A percentile compares a stretch with the other conserved stretches of the same genome.
Evolutionary conservation across 2,797 vertebrate genomes (phyloP).

Genomic region (Gadopsis bispinosus): DNA sequence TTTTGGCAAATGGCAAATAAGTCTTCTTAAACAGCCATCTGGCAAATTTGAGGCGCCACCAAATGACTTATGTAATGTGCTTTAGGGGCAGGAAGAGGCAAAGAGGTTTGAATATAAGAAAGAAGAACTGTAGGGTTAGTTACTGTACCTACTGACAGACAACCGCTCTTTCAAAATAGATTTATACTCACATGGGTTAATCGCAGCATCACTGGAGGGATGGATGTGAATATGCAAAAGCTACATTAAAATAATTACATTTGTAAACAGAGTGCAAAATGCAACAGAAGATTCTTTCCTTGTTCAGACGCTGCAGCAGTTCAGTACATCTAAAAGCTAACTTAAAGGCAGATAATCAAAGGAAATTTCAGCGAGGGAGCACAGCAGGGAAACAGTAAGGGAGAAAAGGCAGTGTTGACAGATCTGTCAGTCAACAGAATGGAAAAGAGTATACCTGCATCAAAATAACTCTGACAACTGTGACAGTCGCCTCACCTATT

Average conservation of each 20-base stretch:
- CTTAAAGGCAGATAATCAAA: conserved; percentile 71
- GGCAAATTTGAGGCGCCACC: not conserved
- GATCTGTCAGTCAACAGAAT: conserved; percentile 72
- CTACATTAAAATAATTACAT: conserved; percentile 56
- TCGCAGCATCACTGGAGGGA: conserved; percentile 23
- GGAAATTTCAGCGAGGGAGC: conserved; percentile 60
- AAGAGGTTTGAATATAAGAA: not conserved
- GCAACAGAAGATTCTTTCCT: conserved; percentile 24
- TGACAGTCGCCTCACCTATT: conserved; percentile 42
- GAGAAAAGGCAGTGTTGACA: conserved; percentile 69
- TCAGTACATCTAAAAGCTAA: conserved; percentile 54
- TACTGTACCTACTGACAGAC: not conserved
- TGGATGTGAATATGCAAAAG: conserved; percentile 36
- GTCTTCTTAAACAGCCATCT: conserved; percentile 8
- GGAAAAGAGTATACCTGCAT: conserved; percentile 50
- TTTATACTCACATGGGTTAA: conserved; percentile 19
- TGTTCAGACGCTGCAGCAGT: conserved; percentile 41
- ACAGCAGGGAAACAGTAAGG: conserved; percentile 63
- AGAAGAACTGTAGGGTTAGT: not conserved
- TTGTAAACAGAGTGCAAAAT: conserved; percentile 48
- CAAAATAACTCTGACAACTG: conserved; percentile 66
- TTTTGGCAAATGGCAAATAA: conserved; percentile 12
- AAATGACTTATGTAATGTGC: not conserved
- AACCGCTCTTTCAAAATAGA: conserved; percentile 11
- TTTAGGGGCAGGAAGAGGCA: not conserved